Evolutionary conservation across 2,888 invertebrate genomes (phyloP), one percentile per base, ranked within the genome.

Genomic region (Phortica magna): DNA sequence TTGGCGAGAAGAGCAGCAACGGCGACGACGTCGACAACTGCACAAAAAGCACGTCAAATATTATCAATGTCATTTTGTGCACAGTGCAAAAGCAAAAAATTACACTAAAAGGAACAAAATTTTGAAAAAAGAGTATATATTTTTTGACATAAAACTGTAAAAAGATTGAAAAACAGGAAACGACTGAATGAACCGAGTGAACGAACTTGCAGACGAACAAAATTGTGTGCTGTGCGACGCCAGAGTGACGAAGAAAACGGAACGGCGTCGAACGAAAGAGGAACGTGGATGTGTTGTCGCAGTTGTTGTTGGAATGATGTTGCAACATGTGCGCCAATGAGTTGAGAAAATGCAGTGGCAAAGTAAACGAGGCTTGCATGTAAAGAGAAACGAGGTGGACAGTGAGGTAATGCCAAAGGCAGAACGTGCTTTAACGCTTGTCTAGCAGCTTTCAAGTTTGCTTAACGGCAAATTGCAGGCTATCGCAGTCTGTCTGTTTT

Each of bases 391-490:
- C 22, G 31, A 14, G 31, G 70, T 14, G n/a, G 39, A 5, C 19
- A 19, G 48, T 17, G 19, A 68, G 22, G 3, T 22, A 12, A 61
- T 17, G 22, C 61, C 61, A 48, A 9, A 12, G 64, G 67, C 78
- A 73, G 88, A 80, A 86, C 85, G 85, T 86, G 85, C 87, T 81
- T 84, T 82, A 83, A 81, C 88, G 85, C 83, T 78, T 82, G 84
- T 88, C 82, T 86, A 83, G 74, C 79, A 86, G 85, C 86, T 86
- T 88, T 84, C 84, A 82, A 83, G 83, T 82, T 83, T 85, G 86
- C 82, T 83, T 84, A 84, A 85, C 82, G 78, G 81, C 61, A 61
- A 73, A 61, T 78, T 84, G 83, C 86, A 78, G 61, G 9, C 17
- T 55, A 14, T 55, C 31, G 5, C 48, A 14, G 31, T 55, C 4